Evolutionary conservation across 2,797 vertebrate genomes (phyloP).

Genomic region (Myotis daubentonii): DNA sequence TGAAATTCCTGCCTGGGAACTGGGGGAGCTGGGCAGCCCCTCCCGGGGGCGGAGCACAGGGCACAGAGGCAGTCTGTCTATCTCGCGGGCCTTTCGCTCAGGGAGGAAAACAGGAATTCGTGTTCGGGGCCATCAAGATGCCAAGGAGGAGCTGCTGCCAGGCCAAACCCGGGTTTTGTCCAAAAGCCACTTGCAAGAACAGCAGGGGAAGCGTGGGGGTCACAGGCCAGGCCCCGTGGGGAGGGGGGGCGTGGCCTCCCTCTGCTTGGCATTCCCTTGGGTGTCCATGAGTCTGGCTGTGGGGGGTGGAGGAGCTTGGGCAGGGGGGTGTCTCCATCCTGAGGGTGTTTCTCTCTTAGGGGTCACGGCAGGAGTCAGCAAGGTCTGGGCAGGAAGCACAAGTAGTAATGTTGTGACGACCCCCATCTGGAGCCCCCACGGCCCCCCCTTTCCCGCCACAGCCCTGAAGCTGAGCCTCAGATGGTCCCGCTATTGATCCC

Average conservation of each 20-base stretch:
- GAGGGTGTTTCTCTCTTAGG: slow-evolving; percentile 73
- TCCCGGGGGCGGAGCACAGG: background rate
- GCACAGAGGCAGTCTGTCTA: slow-evolving; percentile 49
- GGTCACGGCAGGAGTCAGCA: slow-evolving; percentile 64
- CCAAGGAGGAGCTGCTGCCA: slow-evolving; percentile 29
- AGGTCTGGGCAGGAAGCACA: slow-evolving; percentile 74
- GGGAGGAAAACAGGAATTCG: slow-evolving; percentile 47
- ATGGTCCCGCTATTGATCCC: slow-evolving; percentile 92
- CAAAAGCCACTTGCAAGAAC: slow-evolving; percentile 31
- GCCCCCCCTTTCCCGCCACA: slow-evolving; percentile 76
- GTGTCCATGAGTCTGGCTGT: background rate
- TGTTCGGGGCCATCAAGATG: slow-evolving; percentile 20
- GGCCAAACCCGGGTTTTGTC: slow-evolving; percentile 31
- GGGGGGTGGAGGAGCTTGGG: background rate
- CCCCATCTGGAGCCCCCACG: slow-evolving; percentile 57
- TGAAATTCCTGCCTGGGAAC: background rate
- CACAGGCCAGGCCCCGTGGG: background rate
- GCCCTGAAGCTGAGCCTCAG: slow-evolving; percentile 85
- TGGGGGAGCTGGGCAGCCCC: background rate
- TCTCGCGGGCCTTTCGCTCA: background rate
- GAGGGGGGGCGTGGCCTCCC: background rate
- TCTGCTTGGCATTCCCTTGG: background rate
- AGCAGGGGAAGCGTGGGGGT: background rate
- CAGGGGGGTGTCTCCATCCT: slow-evolving; percentile 63
- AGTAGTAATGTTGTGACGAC: background rate